Base-by-base conservation (phyloP, 2,797 vertebrate species). In the Hoplostethus mediterraneus region DNA sequence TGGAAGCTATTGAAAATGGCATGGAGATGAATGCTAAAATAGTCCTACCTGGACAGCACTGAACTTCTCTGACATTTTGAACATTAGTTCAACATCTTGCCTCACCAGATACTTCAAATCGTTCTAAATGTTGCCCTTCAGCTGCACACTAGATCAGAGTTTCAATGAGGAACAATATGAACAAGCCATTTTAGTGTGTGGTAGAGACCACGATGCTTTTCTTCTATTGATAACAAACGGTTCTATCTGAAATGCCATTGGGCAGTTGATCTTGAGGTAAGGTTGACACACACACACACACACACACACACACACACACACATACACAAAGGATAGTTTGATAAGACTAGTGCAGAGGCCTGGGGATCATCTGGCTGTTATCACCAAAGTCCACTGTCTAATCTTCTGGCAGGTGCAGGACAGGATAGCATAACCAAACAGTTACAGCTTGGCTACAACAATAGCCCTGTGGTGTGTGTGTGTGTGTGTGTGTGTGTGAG, bases 331-430 rank as follows among this genome's bases (percentile, higher is more conserved):
- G 51, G 73, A 51, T 12, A 48, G 67, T 75, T 74, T 52, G 63
- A 83, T 73, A 69, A 67, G 49, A 58, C 68, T 3, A 47, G 54
- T 48, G 67, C 21, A 51, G 63, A 65, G 30, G 49, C 74, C 61
- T 48, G 74, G 44, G 86, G 71, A 87, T 86, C 67, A 72, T 82
- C 69, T 65, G 73, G 67, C 80, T 67, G 73, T 88, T 87, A 90
- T 88, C 89, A 33, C 80, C 40, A n/a, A 71, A 48, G 86, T 76
- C 75, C 86, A 81, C 64, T 28, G 69, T 79, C 67, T 82, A 82
- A 90, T 84, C 85, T 73, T 70, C 67, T 68, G 69, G 81, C 81
- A 81, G 81, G 75, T 83, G 79, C 55, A 36, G 73, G 54, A 69
- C 36, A 73, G 73, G 53, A 57, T 8, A 21, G 73, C 63, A 61